These are phyloP conservation scores for Pithys albifrons DNA, from an alignment of 2,113 vertebrate species.

Conservation along the genomic window DNA sequence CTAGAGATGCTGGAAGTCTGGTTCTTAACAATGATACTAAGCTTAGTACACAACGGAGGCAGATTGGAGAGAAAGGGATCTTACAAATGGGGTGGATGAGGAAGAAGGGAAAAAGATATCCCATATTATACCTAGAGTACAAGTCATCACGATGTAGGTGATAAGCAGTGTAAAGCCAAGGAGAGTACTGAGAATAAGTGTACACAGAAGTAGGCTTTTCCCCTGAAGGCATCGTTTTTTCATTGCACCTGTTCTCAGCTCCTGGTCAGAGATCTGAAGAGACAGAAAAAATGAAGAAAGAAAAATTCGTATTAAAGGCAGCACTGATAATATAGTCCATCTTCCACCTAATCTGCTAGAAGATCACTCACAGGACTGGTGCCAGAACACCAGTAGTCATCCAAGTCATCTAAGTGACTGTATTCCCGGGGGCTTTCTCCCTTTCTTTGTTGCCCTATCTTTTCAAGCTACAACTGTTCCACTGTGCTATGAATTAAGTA, in stretches of 20 bases:
- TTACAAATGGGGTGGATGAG: not conserved
- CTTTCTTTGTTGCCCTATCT: not conserved
- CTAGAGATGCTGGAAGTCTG: not conserved
- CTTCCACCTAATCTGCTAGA: not conserved
- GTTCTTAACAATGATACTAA: not conserved
- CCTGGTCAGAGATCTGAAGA: constrained; percentile 47
- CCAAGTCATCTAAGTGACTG: not conserved
- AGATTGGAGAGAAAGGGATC: not conserved
- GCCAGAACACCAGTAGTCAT: not conserved
- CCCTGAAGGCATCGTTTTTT: constrained; percentile 22
- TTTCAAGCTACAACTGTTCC: not conserved
- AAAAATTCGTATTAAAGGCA: not conserved
- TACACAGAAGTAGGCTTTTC: constrained; percentile 41
- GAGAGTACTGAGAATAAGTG: constrained; percentile 57
- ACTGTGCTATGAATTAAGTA: not conserved
- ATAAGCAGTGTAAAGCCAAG: constrained; percentile 80
- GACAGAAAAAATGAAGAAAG: not conserved
- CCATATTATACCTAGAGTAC: constrained; percentile 62
- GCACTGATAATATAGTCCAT: not conserved
- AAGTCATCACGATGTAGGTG: constrained; percentile 77
- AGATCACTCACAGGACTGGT: not conserved
- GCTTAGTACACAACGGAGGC: not conserved
- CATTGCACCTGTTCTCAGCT: constrained; percentile 21
- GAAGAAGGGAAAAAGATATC: not conserved
- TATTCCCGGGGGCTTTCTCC: not conserved